Evolutionary conservation across 2,113 vertebrate species (phyloP).

Genomic region (Odocoileus virginianus): DNA sequence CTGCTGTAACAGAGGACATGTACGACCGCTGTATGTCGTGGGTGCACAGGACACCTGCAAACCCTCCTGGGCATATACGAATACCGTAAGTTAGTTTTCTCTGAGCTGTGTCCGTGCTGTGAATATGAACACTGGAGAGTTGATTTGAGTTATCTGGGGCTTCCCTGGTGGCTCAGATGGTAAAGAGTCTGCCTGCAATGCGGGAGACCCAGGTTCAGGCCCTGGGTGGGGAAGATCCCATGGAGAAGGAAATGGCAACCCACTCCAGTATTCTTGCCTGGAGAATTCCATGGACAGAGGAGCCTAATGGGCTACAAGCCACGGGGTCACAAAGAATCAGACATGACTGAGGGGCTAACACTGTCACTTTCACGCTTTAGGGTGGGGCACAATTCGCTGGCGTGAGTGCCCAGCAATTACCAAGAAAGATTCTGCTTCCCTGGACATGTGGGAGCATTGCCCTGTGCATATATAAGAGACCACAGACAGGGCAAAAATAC

Average conservation of each 20-base stretch:
- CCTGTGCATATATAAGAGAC: not conserved
- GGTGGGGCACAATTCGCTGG: not conserved
- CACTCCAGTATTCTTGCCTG: not conserved
- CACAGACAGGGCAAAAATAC: not conserved
- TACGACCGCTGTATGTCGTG: not conserved
- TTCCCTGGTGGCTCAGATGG: not conserved
- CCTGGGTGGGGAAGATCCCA: not conserved
- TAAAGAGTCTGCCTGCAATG: not conserved
- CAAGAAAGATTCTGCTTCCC: not conserved
- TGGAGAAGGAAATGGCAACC: not conserved
- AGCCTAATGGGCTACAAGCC: not conserved
- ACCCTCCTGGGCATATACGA: not conserved
- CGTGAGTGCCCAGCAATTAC: not conserved
- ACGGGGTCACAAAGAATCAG: accelerated
- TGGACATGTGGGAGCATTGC: not conserved
- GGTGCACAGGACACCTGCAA: accelerated
- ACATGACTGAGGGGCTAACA: not conserved
- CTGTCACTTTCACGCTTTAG: not conserved
- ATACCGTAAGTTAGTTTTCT: not conserved
- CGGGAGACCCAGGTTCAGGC: not conserved
- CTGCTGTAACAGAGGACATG: accelerated
- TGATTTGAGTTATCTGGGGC: not conserved
- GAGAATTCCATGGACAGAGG: not conserved
- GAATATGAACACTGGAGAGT: accelerated
- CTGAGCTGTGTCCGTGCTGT: not conserved